Percentiles rank a stretch among this genome's conserved stretches.
Conservation (phyloP, 53 echinoderm and acorn worm genomes). For the Hippasteria phrygiana region DNA sequence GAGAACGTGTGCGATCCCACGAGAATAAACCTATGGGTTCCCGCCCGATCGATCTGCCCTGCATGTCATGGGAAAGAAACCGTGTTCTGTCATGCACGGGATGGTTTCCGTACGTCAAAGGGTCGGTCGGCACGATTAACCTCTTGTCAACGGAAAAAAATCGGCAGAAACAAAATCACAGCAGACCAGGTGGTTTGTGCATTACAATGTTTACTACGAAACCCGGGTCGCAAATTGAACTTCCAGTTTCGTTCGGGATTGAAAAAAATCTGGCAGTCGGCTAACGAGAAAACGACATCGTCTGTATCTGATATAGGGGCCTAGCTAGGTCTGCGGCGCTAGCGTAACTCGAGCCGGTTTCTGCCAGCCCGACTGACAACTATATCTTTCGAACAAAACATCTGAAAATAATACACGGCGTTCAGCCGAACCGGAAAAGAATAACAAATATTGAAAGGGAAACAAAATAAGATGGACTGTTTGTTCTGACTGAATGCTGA, state of each 20-base stretch:
- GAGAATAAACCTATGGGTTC: neutral
- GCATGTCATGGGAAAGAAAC: conserved; percentile 1
- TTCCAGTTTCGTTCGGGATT: conserved; percentile 1
- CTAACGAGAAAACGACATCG: neutral
- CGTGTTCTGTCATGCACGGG: neutral
- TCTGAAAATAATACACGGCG: too few relatives aligned
- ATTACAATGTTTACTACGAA: neutral
- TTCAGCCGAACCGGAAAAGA: too few relatives aligned
- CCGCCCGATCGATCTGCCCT: neutral
- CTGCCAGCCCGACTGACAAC: too few relatives aligned
- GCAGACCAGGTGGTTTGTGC: neutral
- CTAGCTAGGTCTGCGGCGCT: too few relatives aligned
- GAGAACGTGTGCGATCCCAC: neutral
- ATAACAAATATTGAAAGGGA: too few relatives aligned
- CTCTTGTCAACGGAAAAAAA: neutral
- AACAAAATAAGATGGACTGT: too few relatives aligned
- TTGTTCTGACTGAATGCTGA: too few relatives aligned
- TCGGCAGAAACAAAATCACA: neutral
- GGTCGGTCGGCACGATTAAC: conserved; percentile 16
- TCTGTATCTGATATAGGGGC: neutral
- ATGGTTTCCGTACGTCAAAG: neutral
- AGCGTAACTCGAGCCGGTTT: too few relatives aligned
- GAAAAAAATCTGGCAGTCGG: too few relatives aligned
- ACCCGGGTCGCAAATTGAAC: neutral
- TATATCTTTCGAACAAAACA: too few relatives aligned